Evolutionary conservation across 2,888 invertebrate genomes (phyloP).

Genomic region (Micoletzkya japonica): DNA sequence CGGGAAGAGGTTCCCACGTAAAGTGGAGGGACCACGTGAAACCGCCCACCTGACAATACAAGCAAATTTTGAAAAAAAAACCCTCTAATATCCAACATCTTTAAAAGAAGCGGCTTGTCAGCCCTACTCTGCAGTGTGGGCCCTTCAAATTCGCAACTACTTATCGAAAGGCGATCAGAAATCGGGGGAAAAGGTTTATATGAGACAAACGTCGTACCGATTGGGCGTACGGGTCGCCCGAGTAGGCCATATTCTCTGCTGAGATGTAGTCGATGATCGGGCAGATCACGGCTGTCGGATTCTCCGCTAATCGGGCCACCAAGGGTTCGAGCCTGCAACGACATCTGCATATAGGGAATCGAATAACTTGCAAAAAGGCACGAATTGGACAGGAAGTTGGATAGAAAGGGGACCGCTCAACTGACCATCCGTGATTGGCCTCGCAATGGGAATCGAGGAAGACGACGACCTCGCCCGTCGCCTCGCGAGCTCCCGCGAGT

Average conservation of each 20-base stretch:
- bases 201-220: slow-evolving; percentile 27
- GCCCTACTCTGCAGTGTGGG: neutral
- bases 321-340: slow-evolving; percentile 79
- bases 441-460: slow-evolving; percentile 93
- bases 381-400: neutral
- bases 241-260: slow-evolving; percentile 78
- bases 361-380: no score
- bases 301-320: slow-evolving; percentile 80
- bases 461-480: slow-evolving; percentile 79
- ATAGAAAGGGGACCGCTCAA: neutral
- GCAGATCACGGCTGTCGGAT: slow-evolving; percentile 79
- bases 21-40: slow-evolving; percentile 69
- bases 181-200: neutral
- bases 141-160: neutral
- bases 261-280: slow-evolving; percentile 94
- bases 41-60: slow-evolving; percentile 64
- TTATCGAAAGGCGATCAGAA: neutral
- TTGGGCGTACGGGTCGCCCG: slow-evolving; percentile 37
- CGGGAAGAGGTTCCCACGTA: slow-evolving; percentile 74
- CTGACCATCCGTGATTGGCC: slow-evolving; percentile 76
- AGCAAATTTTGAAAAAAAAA: neutral
- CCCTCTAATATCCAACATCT: no score
- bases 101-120: no score
- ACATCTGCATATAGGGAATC: neutral
- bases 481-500: slow-evolving; percentile 75